Percentiles rank a stretch among this genome's conserved stretches.
phyloP scores from a whole-genome alignment of 2,797 vertebrate genomes.

The Gephyroberyx darwinii region DNA sequence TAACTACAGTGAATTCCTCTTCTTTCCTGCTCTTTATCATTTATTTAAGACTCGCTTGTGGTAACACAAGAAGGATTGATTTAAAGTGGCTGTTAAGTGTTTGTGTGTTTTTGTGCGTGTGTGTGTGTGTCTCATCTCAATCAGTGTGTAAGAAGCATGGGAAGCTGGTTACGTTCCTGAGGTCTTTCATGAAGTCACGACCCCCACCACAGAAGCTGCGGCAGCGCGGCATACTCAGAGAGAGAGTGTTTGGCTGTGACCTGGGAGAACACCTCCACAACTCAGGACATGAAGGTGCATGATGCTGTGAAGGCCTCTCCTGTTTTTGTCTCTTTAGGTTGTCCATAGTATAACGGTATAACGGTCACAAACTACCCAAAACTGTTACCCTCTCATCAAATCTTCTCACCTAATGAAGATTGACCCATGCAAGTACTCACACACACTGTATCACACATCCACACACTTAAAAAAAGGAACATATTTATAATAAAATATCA shows the following conservation, averaged over 20 bases:
- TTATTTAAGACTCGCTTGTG: constrained; percentile 37
- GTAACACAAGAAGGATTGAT: constrained; percentile 32
- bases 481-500: neutral
- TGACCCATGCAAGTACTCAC: no score
- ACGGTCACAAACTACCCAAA: no score
- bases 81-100: constrained; percentile 21
- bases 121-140: constrained; percentile 26
- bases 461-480: no score
- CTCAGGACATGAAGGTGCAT: constrained; percentile 89
- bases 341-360: constrained; percentile 1
- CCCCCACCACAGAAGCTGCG: constrained; percentile 97
- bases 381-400: no score
- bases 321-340: neutral
- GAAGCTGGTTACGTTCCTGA: constrained; percentile 98
- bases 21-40: constrained; percentile 22
- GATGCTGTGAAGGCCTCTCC: neutral
- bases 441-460: no score
- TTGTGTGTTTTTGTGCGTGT: constrained; percentile 23
- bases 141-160: constrained; percentile 98
- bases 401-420: no score
- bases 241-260: constrained; percentile 97
- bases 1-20: neutral
- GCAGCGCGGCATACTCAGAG: constrained; percentile 95
- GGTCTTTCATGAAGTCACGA: constrained; percentile 98
- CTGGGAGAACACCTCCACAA: constrained; percentile 97